Conservation (phyloP, 2,797 vertebrate genomes). For the Antennarius maculatus region DNA sequence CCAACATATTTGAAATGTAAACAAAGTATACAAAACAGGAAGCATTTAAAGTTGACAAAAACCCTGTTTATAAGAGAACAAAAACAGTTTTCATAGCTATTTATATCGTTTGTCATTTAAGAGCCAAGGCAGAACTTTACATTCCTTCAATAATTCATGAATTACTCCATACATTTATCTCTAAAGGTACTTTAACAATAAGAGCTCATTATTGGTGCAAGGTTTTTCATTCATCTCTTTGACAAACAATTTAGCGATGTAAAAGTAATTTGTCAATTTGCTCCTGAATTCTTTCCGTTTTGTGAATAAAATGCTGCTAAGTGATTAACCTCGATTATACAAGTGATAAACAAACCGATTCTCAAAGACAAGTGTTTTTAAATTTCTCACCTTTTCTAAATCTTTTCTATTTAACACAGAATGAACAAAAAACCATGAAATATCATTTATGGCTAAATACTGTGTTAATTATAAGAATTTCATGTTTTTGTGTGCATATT, state of each 20-base stretch:
- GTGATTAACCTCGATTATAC: not conserved
- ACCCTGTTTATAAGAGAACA: constrained; percentile 18
- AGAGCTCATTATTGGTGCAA: constrained; percentile 13
- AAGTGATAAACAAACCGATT: constrained; percentile 11
- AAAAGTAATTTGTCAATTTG: not conserved
- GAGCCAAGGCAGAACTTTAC: not conserved
- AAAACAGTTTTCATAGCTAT: not conserved
- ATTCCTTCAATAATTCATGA: constrained; percentile 4
- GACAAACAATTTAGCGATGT: not conserved
- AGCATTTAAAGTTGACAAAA: not conserved
- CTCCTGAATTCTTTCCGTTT: not conserved
- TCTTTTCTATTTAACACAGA: not conserved
- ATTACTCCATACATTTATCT: constrained; percentile 23
- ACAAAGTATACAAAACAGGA: not conserved
- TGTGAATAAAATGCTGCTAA: constrained; percentile 21
- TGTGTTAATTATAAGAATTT: constrained; percentile 27
- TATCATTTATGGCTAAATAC: constrained; percentile 18
- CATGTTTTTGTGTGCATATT: not conserved
- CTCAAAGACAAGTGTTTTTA: not conserved
- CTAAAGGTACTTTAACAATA: not conserved
- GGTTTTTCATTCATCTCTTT: not conserved
- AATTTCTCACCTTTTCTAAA: not conserved
- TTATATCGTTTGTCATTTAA: not conserved
- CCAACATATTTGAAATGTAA: not conserved
- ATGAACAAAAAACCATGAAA: not conserved